phyloP scores from a whole-genome alignment of 1,140 invertebrate species.

The Nasonia vitripennis region DNA sequence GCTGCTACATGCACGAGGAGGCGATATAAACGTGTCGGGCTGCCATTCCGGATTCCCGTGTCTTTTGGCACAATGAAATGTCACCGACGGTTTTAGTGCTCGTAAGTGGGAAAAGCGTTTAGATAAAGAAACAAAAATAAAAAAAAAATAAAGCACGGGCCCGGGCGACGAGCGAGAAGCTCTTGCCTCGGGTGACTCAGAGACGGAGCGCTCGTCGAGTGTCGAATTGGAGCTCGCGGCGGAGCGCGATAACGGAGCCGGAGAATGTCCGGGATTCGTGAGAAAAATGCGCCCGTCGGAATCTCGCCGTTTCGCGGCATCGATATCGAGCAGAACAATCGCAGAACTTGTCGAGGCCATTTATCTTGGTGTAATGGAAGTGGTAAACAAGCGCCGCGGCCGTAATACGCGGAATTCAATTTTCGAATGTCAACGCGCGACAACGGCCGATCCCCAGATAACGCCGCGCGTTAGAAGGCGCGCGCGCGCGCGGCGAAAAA shows the following conservation, averaged over 20 bases:
- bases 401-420: conserved; percentile 32
- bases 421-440: conserved; percentile 16
- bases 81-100: conserved; percentile 37
- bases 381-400: background rate
- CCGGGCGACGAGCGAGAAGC: background rate
- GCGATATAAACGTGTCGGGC: conserved; percentile 35
- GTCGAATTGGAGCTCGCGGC: too few relatives aligned
- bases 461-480: background rate
- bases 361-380: background rate
- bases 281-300: conserved; percentile 30
- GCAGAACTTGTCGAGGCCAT: background rate
- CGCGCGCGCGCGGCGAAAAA: background rate
- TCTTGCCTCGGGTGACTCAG: too few relatives aligned
- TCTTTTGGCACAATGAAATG: conserved; percentile 42
- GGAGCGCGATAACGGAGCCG: too few relatives aligned
- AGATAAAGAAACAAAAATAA: background rate
- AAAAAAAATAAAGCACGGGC: too few relatives aligned
- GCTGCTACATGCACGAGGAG: background rate
- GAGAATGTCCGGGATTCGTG: conserved; percentile 23
- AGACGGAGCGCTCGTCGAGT: too few relatives aligned
- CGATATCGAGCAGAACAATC: conserved; percentile 15
- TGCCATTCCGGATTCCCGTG: conserved; percentile 48
- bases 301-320: conserved; percentile 40
- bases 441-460: conserved; percentile 27
- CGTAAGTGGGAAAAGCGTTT: conserved; percentile 37